Evolutionary conservation across 2,113 vertebrate species (phyloP), one percentile per base, ranked within the genome.

Genomic region (Diphyllodes magnificus): DNA sequence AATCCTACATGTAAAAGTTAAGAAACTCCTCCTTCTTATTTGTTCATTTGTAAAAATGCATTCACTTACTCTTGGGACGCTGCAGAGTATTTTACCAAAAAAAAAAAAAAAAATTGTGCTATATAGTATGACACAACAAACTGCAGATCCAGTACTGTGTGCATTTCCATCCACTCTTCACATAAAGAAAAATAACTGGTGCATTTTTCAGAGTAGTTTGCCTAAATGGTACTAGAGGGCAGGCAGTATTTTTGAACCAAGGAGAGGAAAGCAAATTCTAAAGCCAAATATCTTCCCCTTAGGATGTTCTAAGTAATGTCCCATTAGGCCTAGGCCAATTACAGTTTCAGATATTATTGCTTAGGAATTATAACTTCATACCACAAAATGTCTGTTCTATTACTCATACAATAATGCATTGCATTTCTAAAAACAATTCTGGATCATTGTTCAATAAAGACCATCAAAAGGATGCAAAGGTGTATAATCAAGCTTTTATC

Each of bases 401-500:
- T 88, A 83, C 79, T 93, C 91, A 87, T 39, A 61, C 39, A 92
- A 68, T 61, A 61, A 72, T 51, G 51, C 24, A 75, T 15, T 25
- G 8, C 81, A 69, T 90, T 93, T 92, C 73, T 69, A 76, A 92
- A 94, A 95, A 30, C 71, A 81, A 45, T 47, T 84, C 45, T 88
- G 50, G 70, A 92, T 94, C 75, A 76, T 40, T 69, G 51, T 53
- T 95, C 61, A 42, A 42, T 94, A 85, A 45, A 93, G 65, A 75
- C 54, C 47, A 96, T 96, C 64, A 91, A 92, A 96, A 91, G 85
- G 70, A 91, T 77, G 54, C 37, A 75, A 82, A 95, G 50, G 51
- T 96, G 91, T 95, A 30, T 59, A 66, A 89, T 93, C 89, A 95
- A 78, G 93, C 47, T 97, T 96, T 96, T 91, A 95, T 88, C 91